Evolutionary conservation across 1,140 invertebrate genomes (phyloP), one percentile per base, ranked within the genome.

Genomic region (Drosophila tristis): DNA sequence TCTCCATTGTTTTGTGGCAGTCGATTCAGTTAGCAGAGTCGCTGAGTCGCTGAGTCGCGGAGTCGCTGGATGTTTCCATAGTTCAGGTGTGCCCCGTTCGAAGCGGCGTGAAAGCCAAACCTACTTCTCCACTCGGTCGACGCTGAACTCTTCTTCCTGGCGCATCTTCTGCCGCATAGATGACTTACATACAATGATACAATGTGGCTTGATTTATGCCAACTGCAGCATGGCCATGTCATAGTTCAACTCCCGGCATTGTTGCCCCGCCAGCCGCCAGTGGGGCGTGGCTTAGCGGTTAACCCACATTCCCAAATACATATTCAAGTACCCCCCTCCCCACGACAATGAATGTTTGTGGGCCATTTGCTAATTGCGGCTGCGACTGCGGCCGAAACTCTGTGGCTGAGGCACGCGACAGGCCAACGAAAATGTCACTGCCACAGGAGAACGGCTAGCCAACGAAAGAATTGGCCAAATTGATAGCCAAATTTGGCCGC

Each of bases 21-120:
- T 80, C 78, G 81, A 85, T 78, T 86, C 81, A 86, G 81, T 86
- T 86, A 78, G 62, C 78, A 49, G 62, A 63, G 64, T 25, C 48
- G 66, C 71, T 78, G 16, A 16, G 16, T 16, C 16, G 66, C 71
- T 78, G 16, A 16, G 16, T 16, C 16, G 66, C 71, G 75, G 76
- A 73, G 57, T 59, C 31, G 51, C 45, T 66, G 43, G 43, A 63
- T 74, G 70, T 59, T 67, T 64, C 48, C 62, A 76, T 54, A 56
- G 78, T 66, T 78, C 81, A 86, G 81, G 81, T 87, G 81, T 78
- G 81, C 74, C 77, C 60, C 51, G 15, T 35, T 53, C 43, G 48
- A 49, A 16, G 47, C 51, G 47, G 60, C 67, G 62, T 86, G 82
- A 86, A 86, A 82, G 84, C 82, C 82, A 86, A 86, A 82, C 82